Base-by-base conservation (phyloP, 2,888 invertebrate genomes). In the Mythimna lalbum region DNA sequence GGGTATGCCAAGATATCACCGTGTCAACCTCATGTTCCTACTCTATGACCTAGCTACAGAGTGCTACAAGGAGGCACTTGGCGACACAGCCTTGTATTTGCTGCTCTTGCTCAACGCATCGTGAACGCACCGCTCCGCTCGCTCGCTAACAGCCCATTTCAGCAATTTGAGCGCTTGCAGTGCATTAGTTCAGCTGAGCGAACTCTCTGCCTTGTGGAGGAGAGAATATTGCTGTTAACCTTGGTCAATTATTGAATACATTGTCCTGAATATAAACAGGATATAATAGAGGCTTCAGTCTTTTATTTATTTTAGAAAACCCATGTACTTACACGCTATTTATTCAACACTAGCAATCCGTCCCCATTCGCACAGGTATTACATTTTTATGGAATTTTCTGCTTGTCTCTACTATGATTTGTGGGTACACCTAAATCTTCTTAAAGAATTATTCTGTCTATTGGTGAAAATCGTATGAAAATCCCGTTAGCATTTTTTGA, bases 131-230 rank as follows among this genome's bases (percentile, higher is more conserved):
- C 21, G 57, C 71, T 52, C 21, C 19, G 47, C 36, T 63, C 53
- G 57, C 52, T 71, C 53, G 39, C 55, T 61, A 65, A 57, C 59
- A 60, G 9, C 53, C 33, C 49, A 76, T 66, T 74, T 60, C 27
- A 65, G 61, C 56, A 62, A 73, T 73, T 76, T 57, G 47, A 56
- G 47, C 33, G 39, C 60, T 55, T 57, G 31, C 17, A 61, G 59
- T 36, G 50, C 55, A 55, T 63, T 60, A 63, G 47, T 50, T 59
- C 23, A 64, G 21, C 36, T 52, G 60, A 60, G 50, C 50, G 23
- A 63, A 9, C 12, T 10, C 76, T 31, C 31, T 12, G 33, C 12
- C 21, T 50, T 50, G 49, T 19, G 33, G 50, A n/a, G 36, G 21
- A 23, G 17, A 50, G 23, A 21, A 43, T 43, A 43, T 43, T 36